Percentiles rank a stretch among this genome's conserved stretches.
These are phyloP conservation scores for Ramazzottius varieornatus DNA, from an alignment of 2,888 invertebrate species.

Conservation along the genomic window DNA sequence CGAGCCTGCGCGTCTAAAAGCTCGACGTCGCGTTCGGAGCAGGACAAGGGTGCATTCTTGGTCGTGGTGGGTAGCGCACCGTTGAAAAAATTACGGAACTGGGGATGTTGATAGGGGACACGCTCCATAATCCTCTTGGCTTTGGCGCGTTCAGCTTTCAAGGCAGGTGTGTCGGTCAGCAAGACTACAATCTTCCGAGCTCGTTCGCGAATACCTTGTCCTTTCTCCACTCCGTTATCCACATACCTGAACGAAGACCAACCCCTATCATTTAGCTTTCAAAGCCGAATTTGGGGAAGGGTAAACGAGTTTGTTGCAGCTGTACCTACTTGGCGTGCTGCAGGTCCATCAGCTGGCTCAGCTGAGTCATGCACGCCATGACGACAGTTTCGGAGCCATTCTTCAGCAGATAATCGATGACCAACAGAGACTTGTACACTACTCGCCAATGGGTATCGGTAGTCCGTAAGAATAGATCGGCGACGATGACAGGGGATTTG, in stretches of 20 bases:
- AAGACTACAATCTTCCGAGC: neutral
- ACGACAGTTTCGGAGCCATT: neutral
- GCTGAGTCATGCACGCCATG: neutral
- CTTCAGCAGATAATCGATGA: neutral
- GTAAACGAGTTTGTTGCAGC: too few relatives aligned
- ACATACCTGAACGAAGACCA: too few relatives aligned
- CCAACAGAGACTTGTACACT: neutral
- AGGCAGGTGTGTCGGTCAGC: neutral
- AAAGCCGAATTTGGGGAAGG: too few relatives aligned
- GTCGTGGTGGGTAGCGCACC: neutral
- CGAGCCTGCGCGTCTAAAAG: neutral
- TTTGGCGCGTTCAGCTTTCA: neutral
- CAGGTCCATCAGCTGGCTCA: neutral
- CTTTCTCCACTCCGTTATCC: neutral
- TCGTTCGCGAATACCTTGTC: neutral
- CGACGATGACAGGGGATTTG: neutral
- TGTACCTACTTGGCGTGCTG: too few relatives aligned
- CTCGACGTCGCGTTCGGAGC: neutral
- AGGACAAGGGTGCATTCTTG: neutral
- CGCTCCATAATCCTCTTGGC: neutral
- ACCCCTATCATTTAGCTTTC: too few relatives aligned
- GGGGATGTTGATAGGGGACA: neutral
- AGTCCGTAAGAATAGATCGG: neutral
- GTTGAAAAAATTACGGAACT: neutral
- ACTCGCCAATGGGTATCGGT: neutral